phyloP scores from a whole-genome alignment of 2,888 invertebrate genomes.

The Encarsia formosa region DNA sequence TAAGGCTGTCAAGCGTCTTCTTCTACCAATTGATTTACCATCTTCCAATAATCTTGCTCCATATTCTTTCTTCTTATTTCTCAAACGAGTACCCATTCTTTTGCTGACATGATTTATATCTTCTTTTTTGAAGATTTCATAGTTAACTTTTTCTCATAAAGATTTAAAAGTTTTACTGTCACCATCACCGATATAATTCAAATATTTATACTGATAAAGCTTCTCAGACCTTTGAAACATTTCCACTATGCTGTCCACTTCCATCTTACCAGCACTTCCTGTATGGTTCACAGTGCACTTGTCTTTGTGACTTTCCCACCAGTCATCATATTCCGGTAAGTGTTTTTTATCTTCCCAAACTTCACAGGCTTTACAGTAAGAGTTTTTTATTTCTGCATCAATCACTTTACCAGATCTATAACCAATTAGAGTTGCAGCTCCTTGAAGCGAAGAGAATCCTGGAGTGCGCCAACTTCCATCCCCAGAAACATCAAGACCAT shows the following conservation, averaged over 20 bases:
- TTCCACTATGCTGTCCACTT: neutral
- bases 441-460: neutral
- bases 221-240: neutral
- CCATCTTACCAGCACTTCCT: slow-evolving; percentile 2
- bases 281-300: neutral
- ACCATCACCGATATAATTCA: slow-evolving; percentile 4
- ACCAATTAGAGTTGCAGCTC: neutral
- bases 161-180: neutral
- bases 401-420: neutral
- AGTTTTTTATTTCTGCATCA: neutral
- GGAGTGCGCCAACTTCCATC: neutral
- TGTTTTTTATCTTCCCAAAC: neutral
- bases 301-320: neutral
- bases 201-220: neutral
- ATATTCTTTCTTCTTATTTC: neutral
- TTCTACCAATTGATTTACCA: neutral
- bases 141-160: neutral
- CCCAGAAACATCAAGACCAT: neutral
- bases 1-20: neutral
- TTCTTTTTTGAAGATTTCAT: neutral
- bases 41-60: neutral
- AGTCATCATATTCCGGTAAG: neutral
- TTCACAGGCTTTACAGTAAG: neutral
- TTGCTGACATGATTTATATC: neutral
- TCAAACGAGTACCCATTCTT: neutral